Evolutionary conservation across 2,797 vertebrate species (phyloP).

Genomic region (Rhadinocentrus ornatus): DNA sequence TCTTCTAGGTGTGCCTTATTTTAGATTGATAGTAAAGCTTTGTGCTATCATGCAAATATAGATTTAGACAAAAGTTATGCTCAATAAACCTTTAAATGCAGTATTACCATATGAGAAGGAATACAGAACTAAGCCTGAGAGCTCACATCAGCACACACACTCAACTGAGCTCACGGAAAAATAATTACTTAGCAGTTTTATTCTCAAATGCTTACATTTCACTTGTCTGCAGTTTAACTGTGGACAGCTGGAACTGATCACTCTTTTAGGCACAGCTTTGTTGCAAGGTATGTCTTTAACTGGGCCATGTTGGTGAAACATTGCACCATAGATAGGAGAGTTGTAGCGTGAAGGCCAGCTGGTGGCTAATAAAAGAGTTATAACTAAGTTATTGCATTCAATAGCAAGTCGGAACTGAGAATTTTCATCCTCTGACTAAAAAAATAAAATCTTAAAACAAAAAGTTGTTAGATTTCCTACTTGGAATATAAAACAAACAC

Average conservation of each 20-base stretch:
- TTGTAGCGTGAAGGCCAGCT: not conserved
- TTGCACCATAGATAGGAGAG: too few species aligned
- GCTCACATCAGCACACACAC: too few species aligned
- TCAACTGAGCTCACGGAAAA: not conserved
- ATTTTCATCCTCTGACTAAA: too few species aligned
- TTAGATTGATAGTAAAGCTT: not conserved
- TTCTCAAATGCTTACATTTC: not conserved
- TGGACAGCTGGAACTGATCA: not conserved
- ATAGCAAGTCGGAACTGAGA: not conserved
- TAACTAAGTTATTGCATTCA: not conserved
- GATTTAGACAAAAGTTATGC: not conserved
- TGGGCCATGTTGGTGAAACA: not conserved
- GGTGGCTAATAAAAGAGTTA: not conserved
- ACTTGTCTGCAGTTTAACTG: not conserved
- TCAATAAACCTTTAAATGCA: not conserved
- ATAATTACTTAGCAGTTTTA: not conserved
- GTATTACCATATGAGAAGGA: not conserved
- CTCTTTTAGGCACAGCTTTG: not conserved
- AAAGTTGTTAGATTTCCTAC: too few species aligned
- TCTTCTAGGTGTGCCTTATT: not conserved
- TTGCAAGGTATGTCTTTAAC: not conserved
- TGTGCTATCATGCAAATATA: not conserved
- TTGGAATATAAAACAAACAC: too few species aligned
- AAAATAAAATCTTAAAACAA: too few species aligned
- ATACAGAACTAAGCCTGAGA: not conserved